Base-by-base conservation (phyloP, 1,140 invertebrate species). In the Lethocerus indicus region DNA sequence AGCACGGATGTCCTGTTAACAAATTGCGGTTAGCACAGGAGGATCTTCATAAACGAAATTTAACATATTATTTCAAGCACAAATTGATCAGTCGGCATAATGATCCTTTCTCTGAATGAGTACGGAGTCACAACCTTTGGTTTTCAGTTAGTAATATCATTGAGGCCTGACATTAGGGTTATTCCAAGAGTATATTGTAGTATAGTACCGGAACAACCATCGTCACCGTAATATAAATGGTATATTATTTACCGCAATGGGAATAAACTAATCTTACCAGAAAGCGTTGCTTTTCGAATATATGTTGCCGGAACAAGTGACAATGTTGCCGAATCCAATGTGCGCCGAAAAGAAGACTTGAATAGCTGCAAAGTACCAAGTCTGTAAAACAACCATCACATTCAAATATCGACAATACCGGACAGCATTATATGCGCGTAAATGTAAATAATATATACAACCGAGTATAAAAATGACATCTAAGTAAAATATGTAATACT, bases 321-420 rank as follows among this genome's bases (percentile, higher is more conserved):
- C 66, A 14, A 76, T 69, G 44, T 67, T 72, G 1, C 74, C 74
- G 49, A 73, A 71, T 21, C 72, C 73, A 14, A 73, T 59, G 47
- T 75, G 72, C 1, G 71, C 67, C 0, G 73, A 67, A 39, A 74
- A 63, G 37, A 76, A 66, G 5, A 74, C 68, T 55, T 75, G 74
- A 18, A 69, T 64, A 2, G 70, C 46, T 3, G 73, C 72, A 45
- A 63, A 67, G 53, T 74, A 69, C 73, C 73, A 76, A 28, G 74
- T 64, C 69, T 71, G 54, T 42, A 64, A 61, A 50, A 55, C 48
- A 46, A 39, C 13, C 3, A 36, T 12, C 1, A 24, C 21, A 36
- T 47, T 3, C 20, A 43, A 4, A n/a, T 21, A 20, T 43, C 23
- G 26, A 12, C 26, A 40, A 16, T 40, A 7, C 6, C 6, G 16